Conservation (phyloP, 2,888 invertebrate genomes). For the Anorthoa munda region DNA sequence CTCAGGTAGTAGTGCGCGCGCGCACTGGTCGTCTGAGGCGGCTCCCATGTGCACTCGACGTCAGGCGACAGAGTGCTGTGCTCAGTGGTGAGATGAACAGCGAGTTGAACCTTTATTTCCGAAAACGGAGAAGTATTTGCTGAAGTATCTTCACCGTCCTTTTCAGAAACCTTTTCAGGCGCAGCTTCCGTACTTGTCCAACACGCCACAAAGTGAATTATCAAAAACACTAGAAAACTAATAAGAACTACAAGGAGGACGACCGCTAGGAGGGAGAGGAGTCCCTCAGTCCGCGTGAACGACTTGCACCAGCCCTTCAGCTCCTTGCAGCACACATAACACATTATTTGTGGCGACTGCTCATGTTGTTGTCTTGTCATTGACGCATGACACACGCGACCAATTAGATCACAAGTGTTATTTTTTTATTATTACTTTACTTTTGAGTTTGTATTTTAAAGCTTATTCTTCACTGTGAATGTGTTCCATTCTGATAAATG, state of each 20-base stretch:
- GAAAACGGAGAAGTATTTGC: too few relatives aligned
- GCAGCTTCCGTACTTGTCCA: constrained; percentile 3
- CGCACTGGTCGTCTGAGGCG: constrained; percentile 76
- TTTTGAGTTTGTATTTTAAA: not conserved
- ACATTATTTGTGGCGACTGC: constrained; percentile 75
- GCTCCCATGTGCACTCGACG: constrained; percentile 81
- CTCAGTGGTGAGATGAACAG: not conserved
- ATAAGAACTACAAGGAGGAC: constrained; percentile 76
- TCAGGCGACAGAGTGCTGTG: constrained; percentile 57
- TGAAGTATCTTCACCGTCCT: too few relatives aligned
- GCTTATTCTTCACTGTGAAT: not conserved
- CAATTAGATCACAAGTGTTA: constrained; percentile 67
- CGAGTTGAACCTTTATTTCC: not conserved
- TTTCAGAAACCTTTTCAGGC: not conserved
- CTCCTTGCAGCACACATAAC: constrained; percentile 79
- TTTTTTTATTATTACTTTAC: constrained; percentile 8
- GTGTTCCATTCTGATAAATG: not conserved
- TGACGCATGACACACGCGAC: constrained; percentile 67
- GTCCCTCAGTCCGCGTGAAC: constrained; percentile 80
- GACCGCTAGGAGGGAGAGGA: constrained; percentile 75
- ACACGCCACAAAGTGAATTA: constrained; percentile 80
- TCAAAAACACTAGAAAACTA: constrained; percentile 76
- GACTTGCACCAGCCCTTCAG: constrained; percentile 83
- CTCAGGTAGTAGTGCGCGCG: constrained; percentile 72
- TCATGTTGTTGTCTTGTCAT: constrained; percentile 62